Evolutionary conservation across 2,113 vertebrate species (phyloP), one percentile per base, ranked within the genome.

Genomic region (Macrotis lagotis): DNA sequence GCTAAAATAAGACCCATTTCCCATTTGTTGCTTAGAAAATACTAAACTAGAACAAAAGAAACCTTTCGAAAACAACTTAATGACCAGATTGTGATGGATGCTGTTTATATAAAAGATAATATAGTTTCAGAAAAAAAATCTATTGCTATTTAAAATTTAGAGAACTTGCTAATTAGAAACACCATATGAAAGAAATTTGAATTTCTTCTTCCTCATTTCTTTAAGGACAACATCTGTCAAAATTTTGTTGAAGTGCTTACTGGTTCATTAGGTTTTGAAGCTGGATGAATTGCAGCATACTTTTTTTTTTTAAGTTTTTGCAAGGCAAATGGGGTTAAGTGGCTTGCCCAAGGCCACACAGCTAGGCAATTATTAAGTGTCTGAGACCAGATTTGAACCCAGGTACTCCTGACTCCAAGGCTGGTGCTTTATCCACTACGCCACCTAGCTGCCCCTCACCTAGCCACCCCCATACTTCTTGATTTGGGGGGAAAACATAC

Each of bases 21-120:
- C 2, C 14, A 6, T 12, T 52, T 90, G 44, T 28, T 74, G 66
- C 12, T 1, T 93, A 92, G 66, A 92, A 55, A 24, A 24, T 83
- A 55, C 89, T 93, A 53, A 59, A 47, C 44, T 25, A 51, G 25
- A 94, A 50, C 8, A 31, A 47, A 48, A 53, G n/a, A 74, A 47
- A 0, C 50, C n/a, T 26, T 0, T 22, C 89, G 3, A 83, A 31
- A 51, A 0, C 25, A 89, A 24, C 88, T 49, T 0, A 47, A 25
- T 50, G 47, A n/a, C 51, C 28, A 47, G 24, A 0, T 47, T 19
- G 50, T 55, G 50, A 91, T 83, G 19, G 48, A 31, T 48, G 52
- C 9, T 28, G 0, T 90, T 91, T 94, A n/a, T 51, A 49, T 55
- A 22, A 37, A 50, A 28, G 10, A 24, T 51, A 31, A 25, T 94